phyloP scores from a whole-genome alignment of 1,140 invertebrate genomes.

The Trichonephila inaurata region DNA sequence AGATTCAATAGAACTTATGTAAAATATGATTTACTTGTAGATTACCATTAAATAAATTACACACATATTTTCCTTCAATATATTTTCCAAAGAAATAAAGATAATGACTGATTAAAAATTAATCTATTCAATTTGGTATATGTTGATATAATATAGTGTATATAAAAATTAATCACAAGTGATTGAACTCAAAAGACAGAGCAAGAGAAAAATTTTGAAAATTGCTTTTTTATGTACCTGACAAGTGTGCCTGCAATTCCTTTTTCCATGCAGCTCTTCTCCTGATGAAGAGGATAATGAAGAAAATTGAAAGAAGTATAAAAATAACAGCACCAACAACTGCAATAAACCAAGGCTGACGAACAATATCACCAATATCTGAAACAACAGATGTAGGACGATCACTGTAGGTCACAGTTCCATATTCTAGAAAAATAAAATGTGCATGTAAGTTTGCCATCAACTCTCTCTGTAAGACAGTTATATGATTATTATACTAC shows the following conservation, averaged over 20 bases:
- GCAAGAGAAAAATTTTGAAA: neutral
- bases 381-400: slow-evolving; percentile 57
- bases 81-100: neutral
- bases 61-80: too few relatives aligned
- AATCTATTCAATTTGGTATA: neutral
- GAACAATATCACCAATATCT: slow-evolving; percentile 56
- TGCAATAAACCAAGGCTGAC: slow-evolving; percentile 88
- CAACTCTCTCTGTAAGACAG: too few relatives aligned
- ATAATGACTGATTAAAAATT: neutral
- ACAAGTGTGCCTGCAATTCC: slow-evolving; percentile 76
- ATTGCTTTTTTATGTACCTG: slow-evolving; percentile 33
- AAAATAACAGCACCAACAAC: slow-evolving; percentile 86
- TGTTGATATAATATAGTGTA: neutral
- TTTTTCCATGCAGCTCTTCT: slow-evolving; percentile 80
- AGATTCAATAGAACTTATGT: too few relatives aligned
- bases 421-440: slow-evolving; percentile 53
- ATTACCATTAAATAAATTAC: too few relatives aligned
- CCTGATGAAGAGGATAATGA: slow-evolving; percentile 81
- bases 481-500: too few relatives aligned
- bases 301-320: slow-evolving; percentile 85
- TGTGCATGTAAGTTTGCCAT: too few relatives aligned
- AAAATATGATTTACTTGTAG: too few relatives aligned
- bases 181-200: neutral
- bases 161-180: neutral
- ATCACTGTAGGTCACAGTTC: slow-evolving; percentile 44